These are phyloP conservation scores for Creontiades dilutus DNA, from an alignment of 2,888 invertebrate species.

Conservation along the genomic window DNA sequence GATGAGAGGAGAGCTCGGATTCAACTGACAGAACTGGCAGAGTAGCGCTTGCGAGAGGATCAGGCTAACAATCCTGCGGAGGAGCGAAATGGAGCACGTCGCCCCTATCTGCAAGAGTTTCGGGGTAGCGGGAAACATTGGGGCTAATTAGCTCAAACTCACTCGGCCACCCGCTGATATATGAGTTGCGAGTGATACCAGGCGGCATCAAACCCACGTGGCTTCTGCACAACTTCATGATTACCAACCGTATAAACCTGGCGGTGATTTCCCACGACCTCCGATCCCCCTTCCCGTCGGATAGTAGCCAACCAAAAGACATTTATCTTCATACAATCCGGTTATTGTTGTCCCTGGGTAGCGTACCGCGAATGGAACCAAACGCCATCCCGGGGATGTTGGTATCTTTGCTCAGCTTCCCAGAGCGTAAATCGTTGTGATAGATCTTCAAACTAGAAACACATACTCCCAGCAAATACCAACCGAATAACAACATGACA, in stretches of 20 bases:
- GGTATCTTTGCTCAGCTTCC: not conserved
- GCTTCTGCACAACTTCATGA: slow-evolving; percentile 44
- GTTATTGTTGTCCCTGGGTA: not conserved
- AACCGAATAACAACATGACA: too few species aligned
- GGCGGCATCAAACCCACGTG: slow-evolving; percentile 36
- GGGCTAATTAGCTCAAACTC: slow-evolving; percentile 60
- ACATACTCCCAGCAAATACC: too few species aligned
- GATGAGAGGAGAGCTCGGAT: not conserved
- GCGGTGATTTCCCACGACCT: slow-evolving; percentile 19
- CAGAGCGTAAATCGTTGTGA: not conserved
- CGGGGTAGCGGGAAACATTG: slow-evolving; percentile 50
- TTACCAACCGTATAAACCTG: slow-evolving; percentile 38
- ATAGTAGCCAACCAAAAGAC: not conserved
- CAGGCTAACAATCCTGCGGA: slow-evolving; percentile 27
- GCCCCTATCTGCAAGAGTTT: slow-evolving; percentile 39
- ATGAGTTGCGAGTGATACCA: slow-evolving; percentile 57
- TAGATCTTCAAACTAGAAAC: too few species aligned
- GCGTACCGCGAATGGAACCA: not conserved
- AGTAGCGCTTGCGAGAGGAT: not conserved
- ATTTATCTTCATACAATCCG: not conserved
- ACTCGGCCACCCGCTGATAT: slow-evolving; percentile 34
- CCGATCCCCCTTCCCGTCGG: not conserved
- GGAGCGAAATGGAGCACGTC: slow-evolving; percentile 32
- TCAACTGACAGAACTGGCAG: slow-evolving; percentile 5
- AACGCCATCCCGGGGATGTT: not conserved